Base-by-base conservation (phyloP, 2,888 invertebrate genomes). In the Microdon myrmicae region DNA sequence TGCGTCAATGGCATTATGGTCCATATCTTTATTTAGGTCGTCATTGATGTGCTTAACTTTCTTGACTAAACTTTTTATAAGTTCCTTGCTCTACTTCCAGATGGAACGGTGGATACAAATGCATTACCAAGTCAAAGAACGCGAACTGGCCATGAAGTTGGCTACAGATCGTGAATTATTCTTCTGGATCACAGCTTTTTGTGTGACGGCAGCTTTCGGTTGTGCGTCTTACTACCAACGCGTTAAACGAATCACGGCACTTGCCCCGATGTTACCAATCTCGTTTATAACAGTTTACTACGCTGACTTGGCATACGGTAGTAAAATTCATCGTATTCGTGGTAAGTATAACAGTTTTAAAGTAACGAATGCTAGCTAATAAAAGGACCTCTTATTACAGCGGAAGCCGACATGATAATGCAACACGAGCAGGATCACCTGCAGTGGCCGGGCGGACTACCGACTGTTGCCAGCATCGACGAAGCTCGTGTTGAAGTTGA, bases 71-170 rank as follows among this genome's bases (percentile, higher is more conserved):
- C n/a, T n/a, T n/a, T n/a, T n/a, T n/a, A n/a, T n/a, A n/a, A 16
- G 17, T 28, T 35, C 7, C 23, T 12, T 19, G 16, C 4, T 16
- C 9, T 19, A 3, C 17, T 22, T 77, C 56, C 67, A 87, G 90
- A 84, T 90, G 82, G 90, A 90, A 73, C 82, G 90, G 56, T 90
- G 91, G 81, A 86, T 92, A 68, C 90, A 90, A 74, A 84, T 92
- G 83, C 88, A 88, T 76, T 88, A 89, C 77, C 89, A 90, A 78
- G 86, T 92, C 81, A 84, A 90, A 72, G 89, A 90, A 75, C 81
- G 90, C 58, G 83, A 87, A 79, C 82, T 86, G 78, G 90, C 92
- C 0, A 79, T 88, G 79, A 83, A 87, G 75, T 83, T 90, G 54
- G 88, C 91, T 1, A 83, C 85, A 71, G 83, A 85, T 67, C 82